A percentile compares a stretch with the other conserved stretches of the same genome.
Conservation (phyloP, 2,888 invertebrate genomes). For the Tiphia femorata region DNA sequence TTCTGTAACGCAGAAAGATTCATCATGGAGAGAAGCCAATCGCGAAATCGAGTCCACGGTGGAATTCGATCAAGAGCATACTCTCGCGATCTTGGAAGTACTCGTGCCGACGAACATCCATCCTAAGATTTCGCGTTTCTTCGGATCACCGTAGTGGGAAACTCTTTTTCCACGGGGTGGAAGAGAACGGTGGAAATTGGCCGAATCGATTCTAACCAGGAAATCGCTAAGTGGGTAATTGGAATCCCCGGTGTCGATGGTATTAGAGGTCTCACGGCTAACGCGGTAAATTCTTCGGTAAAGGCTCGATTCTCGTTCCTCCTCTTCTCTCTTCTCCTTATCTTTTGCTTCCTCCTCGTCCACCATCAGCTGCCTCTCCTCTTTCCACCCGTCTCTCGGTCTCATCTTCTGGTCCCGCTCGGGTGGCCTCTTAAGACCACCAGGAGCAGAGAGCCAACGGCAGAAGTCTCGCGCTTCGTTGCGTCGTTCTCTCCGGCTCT, state of each 20-base stretch:
- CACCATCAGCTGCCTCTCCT: too few species aligned
- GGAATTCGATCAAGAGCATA: too few species aligned
- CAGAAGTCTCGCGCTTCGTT: neutral
- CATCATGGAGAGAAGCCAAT: too few species aligned
- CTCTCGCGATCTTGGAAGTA: too few species aligned
- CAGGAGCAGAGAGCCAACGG: too few species aligned
- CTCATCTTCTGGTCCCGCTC: neutral
- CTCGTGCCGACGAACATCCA: too few species aligned
- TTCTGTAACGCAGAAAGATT: too few species aligned
- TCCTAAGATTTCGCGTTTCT: too few species aligned
- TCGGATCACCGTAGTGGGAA: neutral
- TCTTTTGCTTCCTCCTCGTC: too few species aligned
- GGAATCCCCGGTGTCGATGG: slow-evolving; percentile 33
- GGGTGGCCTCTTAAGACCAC: neutral
- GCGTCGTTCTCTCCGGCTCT: too few species aligned
- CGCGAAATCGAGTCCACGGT: too few species aligned
- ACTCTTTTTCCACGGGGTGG: neutral
- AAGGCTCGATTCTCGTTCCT: slow-evolving; percentile 10
- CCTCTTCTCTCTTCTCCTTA: neutral
- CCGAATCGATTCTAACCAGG: slow-evolving; percentile 24
- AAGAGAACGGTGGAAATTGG: slow-evolving; percentile 1
- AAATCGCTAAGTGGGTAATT: slow-evolving; percentile 41
- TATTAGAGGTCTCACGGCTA: slow-evolving; percentile 24
- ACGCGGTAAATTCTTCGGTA: slow-evolving; percentile 28
- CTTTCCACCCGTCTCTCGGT: neutral